Evolutionary conservation across 1,140 invertebrate species (phyloP).

Genomic region (Philopotamus ludificatus): DNA sequence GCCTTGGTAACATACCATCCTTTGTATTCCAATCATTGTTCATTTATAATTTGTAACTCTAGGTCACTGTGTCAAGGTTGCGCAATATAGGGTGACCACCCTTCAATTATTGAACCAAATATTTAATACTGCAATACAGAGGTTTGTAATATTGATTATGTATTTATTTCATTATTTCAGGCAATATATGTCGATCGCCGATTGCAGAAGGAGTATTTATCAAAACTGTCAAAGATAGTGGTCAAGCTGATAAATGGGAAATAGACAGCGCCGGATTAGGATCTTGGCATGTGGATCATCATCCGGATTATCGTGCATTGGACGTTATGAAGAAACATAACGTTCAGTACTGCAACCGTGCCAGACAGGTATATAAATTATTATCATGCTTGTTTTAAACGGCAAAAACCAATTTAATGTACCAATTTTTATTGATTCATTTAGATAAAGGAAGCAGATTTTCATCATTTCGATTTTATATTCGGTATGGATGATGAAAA

Average conservation of each 20-base stretch:
- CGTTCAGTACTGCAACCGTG: slow-evolving; percentile 71
- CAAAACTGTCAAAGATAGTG: slow-evolving; percentile 65
- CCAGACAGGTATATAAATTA: slow-evolving; percentile 63
- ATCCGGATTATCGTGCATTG: slow-evolving; percentile 75
- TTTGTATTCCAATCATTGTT: not conserved
- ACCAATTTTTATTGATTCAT: slow-evolving; percentile 34
- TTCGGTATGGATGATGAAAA: slow-evolving; percentile 90
- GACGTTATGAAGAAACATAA: slow-evolving; percentile 70
- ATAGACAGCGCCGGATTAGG: slow-evolving; percentile 88
- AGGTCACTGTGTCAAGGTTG: too few relatives aligned
- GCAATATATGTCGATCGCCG: slow-evolving; percentile 93
- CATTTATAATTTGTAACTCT: too few relatives aligned
- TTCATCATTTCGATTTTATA: slow-evolving; percentile 77
- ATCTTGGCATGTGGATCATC: slow-evolving; percentile 79
- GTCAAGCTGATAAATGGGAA: slow-evolving; percentile 67
- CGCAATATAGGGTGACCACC: too few relatives aligned
- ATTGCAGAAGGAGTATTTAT: slow-evolving; percentile 90
- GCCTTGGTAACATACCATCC: slow-evolving; percentile 48
- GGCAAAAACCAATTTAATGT: slow-evolving; percentile 14
- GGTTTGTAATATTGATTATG: slow-evolving; percentile 2
- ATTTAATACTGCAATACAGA: not conserved
- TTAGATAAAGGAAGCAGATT: slow-evolving; percentile 71
- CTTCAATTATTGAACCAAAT: slow-evolving; percentile 1
- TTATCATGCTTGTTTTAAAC: not conserved
- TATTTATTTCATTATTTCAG: slow-evolving; percentile 47